Percentiles rank a stretch among this genome's conserved stretches.
These are phyloP conservation scores for Ptychochromis oligacanthus DNA, from an alignment of 2,113 vertebrate genomes.

Conservation along the genomic window DNA sequence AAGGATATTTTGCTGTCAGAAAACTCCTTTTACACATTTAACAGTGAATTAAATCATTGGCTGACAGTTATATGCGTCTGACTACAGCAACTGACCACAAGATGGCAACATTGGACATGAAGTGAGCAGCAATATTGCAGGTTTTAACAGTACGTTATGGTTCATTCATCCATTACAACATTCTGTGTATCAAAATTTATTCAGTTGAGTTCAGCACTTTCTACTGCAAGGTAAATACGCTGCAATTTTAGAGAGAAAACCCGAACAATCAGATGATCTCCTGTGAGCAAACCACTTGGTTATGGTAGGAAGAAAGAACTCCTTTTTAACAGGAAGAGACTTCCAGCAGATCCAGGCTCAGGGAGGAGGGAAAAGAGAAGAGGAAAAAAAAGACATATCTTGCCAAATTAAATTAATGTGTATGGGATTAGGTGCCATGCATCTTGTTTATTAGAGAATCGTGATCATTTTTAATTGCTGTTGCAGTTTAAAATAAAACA, in stretches of 20 bases:
- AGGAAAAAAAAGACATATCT: background rate
- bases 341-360: background rate
- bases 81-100: constrained; percentile 1
- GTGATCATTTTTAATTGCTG: background rate
- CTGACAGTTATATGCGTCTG: background rate
- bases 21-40: constrained; percentile 3
- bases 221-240: background rate
- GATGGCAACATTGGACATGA: constrained; percentile 32
- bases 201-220: background rate
- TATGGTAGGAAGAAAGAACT: background rate
- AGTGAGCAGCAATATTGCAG: background rate
- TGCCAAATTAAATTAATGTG: background rate
- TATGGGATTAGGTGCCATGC: background rate
- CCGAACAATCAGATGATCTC: background rate
- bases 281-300: background rate
- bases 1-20: background rate
- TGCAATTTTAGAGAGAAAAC: background rate
- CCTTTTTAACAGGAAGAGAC: background rate
- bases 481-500: background rate
- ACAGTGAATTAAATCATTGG: background rate
- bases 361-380: background rate
- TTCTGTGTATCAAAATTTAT: background rate
- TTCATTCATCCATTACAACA: background rate
- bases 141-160: too few relatives aligned
- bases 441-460: background rate